Evolutionary conservation across 2,797 vertebrate genomes (phyloP).

Genomic region (Muscicapa striata): DNA sequence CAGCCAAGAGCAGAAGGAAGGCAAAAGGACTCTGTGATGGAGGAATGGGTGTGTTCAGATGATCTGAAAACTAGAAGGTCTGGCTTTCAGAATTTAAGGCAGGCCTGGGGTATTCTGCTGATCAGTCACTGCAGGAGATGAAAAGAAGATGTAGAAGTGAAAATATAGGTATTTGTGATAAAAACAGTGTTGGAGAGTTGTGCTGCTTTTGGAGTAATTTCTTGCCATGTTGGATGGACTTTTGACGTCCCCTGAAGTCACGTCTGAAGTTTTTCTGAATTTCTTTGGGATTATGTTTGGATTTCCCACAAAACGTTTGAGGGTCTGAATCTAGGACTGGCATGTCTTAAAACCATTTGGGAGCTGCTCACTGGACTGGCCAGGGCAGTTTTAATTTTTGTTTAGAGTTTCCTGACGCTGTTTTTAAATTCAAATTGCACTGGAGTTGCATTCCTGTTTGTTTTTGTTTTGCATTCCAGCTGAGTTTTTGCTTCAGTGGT

Average conservation of each 20-base stretch:
- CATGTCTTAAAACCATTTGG: not conserved
- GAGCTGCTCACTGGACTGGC: constrained; percentile 28
- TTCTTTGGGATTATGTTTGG: not conserved
- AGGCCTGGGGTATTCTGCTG: not conserved
- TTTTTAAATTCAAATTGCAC: constrained; percentile 60
- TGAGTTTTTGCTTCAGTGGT: constrained; percentile 28
- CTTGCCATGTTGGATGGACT: not conserved
- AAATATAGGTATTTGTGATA: not conserved
- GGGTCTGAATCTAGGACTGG: not conserved
- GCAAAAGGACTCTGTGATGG: not conserved
- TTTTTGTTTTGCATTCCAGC: constrained; percentile 67
- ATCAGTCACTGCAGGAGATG: not conserved
- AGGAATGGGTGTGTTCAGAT: not conserved
- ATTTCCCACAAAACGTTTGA: not conserved
- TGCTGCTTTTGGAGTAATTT: not conserved
- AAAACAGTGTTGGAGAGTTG: not conserved
- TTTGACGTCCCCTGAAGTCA: not conserved
- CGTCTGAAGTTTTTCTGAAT: not conserved
- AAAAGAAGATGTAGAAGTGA: not conserved
- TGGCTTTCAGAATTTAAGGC: not conserved
- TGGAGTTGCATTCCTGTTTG: constrained; percentile 48
- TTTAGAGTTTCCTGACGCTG: constrained; percentile 24
- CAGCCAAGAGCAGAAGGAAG: not conserved
- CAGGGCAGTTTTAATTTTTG: constrained; percentile 28
- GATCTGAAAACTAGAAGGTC: not conserved